Evolutionary conservation across 2,113 vertebrate genomes (phyloP), one percentile per base, ranked within the genome.

Genomic region (Tringa solitaria): DNA sequence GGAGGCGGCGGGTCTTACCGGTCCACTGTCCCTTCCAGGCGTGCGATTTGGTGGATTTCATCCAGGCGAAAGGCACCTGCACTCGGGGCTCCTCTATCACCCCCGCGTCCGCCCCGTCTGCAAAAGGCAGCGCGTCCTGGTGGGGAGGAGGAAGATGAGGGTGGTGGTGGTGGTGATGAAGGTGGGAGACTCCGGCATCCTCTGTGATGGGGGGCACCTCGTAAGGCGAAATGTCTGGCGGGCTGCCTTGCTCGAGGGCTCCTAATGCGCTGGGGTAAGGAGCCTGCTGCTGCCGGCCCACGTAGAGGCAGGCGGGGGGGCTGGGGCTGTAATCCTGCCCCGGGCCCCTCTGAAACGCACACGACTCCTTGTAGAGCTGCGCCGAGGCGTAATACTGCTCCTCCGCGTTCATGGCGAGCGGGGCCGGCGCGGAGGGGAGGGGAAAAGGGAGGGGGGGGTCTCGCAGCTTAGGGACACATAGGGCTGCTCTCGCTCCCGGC

Each of bases 41-140:
- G 82, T 99, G 99, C 48, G 99, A 99, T 90, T 99, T 99, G 43
- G 99, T 99, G 70, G 99, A 99, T 97, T 99, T 99, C 99, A 99
- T 99, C 99, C 99, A 99, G 14, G 99, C 99, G 89, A 99, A 99
- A 37, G 99, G 99, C 73, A 99, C 97, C 80, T 98, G 99, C 81
- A 97, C 98, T 74, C 98, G 98, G 79, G 98, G 98, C n/a, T 99
- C 98, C 54, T 98, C 98, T 78, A 98, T 83, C n/a, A 91, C 75
- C 6, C 97, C 98, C 2, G 98, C 46, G 12, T 99, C 98, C 14
- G 90, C 90, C 67, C 98, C 90, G 39, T 99, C 98, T 89, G 97
- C 95, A 68, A 99, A 99, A 61, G 98, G 97, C 19, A 98, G 97
- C 6, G 94, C 90, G 28, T 98, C 97, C 68, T 98, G 98, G 46